Conservation (phyloP, 2,113 vertebrate genomes). For the Tympanuchus pallidicinctus region DNA sequence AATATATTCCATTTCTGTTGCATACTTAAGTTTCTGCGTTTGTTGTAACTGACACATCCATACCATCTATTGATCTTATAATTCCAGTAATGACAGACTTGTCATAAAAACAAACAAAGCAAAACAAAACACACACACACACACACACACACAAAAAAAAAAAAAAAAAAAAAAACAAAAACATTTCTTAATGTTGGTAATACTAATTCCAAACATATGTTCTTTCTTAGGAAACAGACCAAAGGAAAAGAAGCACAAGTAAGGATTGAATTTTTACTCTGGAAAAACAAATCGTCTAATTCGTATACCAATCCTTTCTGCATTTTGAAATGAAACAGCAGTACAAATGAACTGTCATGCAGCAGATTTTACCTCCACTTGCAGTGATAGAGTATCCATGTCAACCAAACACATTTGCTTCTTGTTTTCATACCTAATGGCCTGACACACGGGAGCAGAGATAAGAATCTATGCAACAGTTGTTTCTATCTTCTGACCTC, state of each 20-base stretch:
- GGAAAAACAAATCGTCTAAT: neutral
- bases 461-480: neutral
- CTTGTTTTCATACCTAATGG: neutral
- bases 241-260: neutral
- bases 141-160: too few species aligned
- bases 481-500: neutral
- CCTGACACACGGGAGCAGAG: neutral
- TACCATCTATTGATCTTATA: neutral
- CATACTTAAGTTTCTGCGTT: neutral
- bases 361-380: neutral
- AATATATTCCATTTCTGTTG: neutral
- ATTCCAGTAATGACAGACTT: neutral
- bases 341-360: neutral
- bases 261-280: neutral
- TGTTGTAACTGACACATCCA: neutral
- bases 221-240: too few species aligned
- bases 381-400: neutral
- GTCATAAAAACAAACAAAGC: neutral
- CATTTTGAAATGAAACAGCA: neutral
- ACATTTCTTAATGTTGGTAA: neutral
- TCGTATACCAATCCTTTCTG: neutral
- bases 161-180: neutral
- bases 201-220: neutral
- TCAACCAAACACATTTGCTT: neutral
- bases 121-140: neutral